A percentile compares a stretch with the other conserved stretches of the same genome.
These are phyloP conservation scores for Cyanoliseus patagonus DNA, from an alignment of 2,113 vertebrate genomes.

Conservation along the genomic window DNA sequence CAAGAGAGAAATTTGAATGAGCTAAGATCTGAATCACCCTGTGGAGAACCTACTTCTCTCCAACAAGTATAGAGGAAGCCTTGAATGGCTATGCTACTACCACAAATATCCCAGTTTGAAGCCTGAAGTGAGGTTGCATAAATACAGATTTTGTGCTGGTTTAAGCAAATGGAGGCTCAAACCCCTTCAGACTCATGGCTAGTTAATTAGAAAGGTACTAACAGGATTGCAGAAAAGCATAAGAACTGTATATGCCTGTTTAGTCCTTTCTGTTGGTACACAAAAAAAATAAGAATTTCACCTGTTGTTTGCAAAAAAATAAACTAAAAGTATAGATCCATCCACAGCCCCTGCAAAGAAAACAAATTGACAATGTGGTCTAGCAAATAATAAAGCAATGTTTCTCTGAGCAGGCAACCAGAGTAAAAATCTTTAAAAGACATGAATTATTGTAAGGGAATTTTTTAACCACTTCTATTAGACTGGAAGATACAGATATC, in stretches of 20 bases:
- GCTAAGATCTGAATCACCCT: not conserved
- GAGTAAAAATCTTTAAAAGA: not conserved
- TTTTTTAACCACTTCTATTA: not conserved
- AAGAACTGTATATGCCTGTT: not conserved
- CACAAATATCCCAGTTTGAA: not conserved
- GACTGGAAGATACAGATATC: not conserved
- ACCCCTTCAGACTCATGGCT: not conserved
- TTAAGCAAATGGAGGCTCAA: not conserved
- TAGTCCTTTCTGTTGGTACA: not conserved
- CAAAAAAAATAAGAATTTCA: not conserved
- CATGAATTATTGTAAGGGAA: not conserved
- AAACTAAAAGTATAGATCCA: not conserved
- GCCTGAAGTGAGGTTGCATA: not conserved
- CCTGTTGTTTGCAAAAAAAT: not conserved
- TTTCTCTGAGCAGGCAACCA: not conserved
- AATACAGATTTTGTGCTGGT: not conserved
- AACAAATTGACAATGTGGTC: not conserved
- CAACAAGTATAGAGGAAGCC: not conserved
- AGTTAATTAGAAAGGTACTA: not conserved
- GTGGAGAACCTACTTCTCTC: not conserved
- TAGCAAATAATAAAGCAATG: not conserved
- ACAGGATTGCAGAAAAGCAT: not conserved
- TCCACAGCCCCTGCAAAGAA: not conserved
- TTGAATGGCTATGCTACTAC: not conserved
- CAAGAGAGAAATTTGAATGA: conserved; percentile 15